Conservation (phyloP, 2,888 invertebrate genomes). For the Ditula angustiorana region DNA sequence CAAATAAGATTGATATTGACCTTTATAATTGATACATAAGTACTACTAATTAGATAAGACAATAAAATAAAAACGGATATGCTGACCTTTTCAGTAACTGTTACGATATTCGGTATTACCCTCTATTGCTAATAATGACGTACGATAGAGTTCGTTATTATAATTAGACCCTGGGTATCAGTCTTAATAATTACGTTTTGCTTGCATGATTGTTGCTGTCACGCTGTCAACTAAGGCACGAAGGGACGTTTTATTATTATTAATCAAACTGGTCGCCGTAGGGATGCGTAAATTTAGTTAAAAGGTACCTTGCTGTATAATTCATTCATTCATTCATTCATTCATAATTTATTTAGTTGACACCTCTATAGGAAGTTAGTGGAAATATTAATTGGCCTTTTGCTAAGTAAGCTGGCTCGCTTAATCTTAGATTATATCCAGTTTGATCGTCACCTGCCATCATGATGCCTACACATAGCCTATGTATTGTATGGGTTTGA, state of each 20-base stretch:
- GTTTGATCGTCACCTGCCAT: no score
- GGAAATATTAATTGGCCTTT: neutral
- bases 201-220: conserved; percentile 77
- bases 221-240: conserved; percentile 57
- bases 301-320: neutral
- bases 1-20: neutral
- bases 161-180: conserved; percentile 60
- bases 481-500: no score
- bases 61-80: neutral
- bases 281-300: neutral
- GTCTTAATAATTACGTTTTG: conserved; percentile 75
- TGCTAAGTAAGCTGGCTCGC: no score
- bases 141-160: conserved; percentile 50
- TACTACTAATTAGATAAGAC: no score
- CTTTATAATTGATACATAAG: neutral
- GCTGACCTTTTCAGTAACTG: neutral
- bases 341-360: no score
- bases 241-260: conserved; percentile 56
- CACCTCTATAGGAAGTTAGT: neutral
- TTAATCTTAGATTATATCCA: no score
- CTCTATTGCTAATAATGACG: conserved; percentile 7
- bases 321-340: neutral
- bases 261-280: neutral
- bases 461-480: no score
- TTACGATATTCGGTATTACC: neutral